phyloP scores from a whole-genome alignment of 2,797 vertebrate genomes.

The Parotocinclus haroldoi region DNA sequence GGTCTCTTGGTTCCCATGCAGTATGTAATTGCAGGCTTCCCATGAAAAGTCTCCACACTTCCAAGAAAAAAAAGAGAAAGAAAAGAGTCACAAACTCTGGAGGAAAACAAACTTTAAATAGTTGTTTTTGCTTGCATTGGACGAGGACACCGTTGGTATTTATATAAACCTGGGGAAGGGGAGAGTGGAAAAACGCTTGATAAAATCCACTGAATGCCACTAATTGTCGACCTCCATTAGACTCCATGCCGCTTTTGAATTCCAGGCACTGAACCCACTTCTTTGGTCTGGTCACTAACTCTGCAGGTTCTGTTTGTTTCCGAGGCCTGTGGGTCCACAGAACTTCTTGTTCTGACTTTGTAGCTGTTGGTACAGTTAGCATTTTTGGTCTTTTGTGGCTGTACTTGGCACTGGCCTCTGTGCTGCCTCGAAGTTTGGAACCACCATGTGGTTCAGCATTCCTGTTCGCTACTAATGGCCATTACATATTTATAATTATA shows the following conservation, averaged over 20 bases:
- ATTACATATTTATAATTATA: conserved; percentile 5
- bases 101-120: conserved; percentile 76
- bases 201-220: conserved; percentile 56
- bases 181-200: conserved; percentile 59
- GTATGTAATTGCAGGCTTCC: conserved; percentile 74
- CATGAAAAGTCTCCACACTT: conserved; percentile 41
- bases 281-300: neutral
- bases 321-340: neutral
- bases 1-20: conserved; percentile 71
- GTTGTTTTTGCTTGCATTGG: conserved; percentile 51
- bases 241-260: conserved; percentile 3
- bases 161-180: conserved; percentile 40
- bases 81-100: conserved; percentile 50
- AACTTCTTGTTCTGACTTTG: conserved; percentile 8
- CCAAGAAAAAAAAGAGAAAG: conserved; percentile 49
- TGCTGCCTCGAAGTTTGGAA: too few relatives aligned
- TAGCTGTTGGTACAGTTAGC: neutral
- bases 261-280: neutral
- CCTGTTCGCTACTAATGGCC: neutral
- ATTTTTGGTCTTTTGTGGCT: too few relatives aligned
- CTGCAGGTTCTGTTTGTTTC: neutral
- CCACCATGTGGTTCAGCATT: conserved; percentile 9
- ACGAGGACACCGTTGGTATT: conserved; percentile 10
- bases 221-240: conserved; percentile 14
- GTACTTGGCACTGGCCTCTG: too few relatives aligned